Evolutionary conservation across 2,113 vertebrate species (phyloP).

Genomic region (Lamprologus lemairii): DNA sequence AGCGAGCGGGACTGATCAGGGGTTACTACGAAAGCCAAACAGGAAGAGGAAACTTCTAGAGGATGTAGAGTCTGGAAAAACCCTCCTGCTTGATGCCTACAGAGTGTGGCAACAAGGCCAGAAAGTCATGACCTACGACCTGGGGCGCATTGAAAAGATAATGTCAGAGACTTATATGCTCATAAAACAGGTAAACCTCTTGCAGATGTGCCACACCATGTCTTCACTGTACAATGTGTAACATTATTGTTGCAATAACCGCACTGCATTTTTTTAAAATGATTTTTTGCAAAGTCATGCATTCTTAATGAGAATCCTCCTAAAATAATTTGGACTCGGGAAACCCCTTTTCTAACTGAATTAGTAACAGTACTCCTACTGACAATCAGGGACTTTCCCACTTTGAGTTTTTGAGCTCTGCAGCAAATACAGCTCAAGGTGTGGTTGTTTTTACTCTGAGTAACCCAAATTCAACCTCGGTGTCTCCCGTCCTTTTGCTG

Average conservation of each 20-base stretch:
- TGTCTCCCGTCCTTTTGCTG: background rate
- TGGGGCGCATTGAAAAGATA: constrained; percentile 91
- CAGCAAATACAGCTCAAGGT: background rate
- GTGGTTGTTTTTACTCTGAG: background rate
- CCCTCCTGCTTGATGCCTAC: constrained; percentile 89
- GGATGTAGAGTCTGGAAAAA: constrained; percentile 83
- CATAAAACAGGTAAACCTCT: constrained; percentile 86
- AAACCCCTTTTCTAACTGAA: constrained; percentile 25
- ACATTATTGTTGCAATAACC: background rate
- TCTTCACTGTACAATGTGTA: background rate
- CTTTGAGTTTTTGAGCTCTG: background rate
- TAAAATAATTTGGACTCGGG: background rate
- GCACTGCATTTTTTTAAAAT: background rate
- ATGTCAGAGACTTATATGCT: constrained; percentile 99
- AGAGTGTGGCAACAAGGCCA: constrained; percentile 98
- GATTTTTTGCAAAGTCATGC: constrained; percentile 23
- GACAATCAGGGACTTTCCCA: constrained; percentile 38
- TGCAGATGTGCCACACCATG: background rate
- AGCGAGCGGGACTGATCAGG: constrained; percentile 40
- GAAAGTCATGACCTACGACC: constrained; percentile 90
- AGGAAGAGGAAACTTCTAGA: constrained; percentile 85
- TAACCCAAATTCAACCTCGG: background rate
- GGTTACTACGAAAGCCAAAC: constrained; percentile 66
- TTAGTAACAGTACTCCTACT: background rate
- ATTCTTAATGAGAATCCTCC: background rate